Base-by-base conservation (phyloP, 1,140 invertebrate species). In the Drosophila watanabei region DNA sequence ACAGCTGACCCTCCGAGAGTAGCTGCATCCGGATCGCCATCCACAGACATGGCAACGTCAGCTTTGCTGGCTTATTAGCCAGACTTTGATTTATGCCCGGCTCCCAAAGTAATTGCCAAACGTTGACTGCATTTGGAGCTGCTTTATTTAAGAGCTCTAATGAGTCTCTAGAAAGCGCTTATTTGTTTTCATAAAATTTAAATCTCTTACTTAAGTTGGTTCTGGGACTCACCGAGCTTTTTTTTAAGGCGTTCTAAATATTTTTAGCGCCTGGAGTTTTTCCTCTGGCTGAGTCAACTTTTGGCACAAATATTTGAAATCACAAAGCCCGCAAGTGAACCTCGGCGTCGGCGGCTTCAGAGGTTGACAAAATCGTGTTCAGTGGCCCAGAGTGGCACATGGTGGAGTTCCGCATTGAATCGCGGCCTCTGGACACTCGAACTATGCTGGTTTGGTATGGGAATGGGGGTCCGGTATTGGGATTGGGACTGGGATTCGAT, bases 311-410 rank as follows among this genome's bases (percentile, higher is more conserved):
- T 86, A 75, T 86, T 70, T 86, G 54, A 85, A 77, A 82, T 86
- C 63, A 56, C 68, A 71, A 35, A 73, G 61, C 66, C 71, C 52
- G 70, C 64, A 65, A 75, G 65, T 68, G 46, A 87, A 70, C 72
- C 80, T 59, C 60, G 68, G 62, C 77, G 76, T 80, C 84, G 66
- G 80, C 73, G 76, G 64, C 66, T 82, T 88, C 52, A 75, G 84
- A 89, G 80, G 66, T 84, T 89, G 85, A 89, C 85, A 80, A 87
- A 87, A 80, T 87, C 84, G 85, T 87, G 84, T 89, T 80, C 45
- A 66, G 52, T 60, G 65, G 59, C 61, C 61, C 43, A 75, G 58
- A 75, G 69, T 73, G 70, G 52, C 59, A 18, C 54, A 18, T 54
- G 62, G 49, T 35, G 24, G 57, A 86, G 84, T 87, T 87, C 84